Base-by-base conservation (phyloP, 2,113 vertebrate genomes). In the Prunella himalayana region DNA sequence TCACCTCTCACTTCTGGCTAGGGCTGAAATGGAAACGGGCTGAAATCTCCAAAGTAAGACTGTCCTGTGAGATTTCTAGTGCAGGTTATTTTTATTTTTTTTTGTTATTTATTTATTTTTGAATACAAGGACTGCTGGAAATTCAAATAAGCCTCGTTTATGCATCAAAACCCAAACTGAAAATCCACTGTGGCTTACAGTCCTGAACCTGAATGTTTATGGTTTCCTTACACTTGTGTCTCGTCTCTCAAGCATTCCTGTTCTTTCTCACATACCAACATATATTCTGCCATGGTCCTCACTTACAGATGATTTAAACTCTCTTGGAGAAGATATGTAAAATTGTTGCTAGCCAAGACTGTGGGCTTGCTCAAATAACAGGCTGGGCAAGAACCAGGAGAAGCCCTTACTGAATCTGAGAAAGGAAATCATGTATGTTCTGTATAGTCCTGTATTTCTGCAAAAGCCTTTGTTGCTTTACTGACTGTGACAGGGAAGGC, bases 71-170 rank as follows among this genome's bases (percentile, higher is more conserved):
- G 84, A 69, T 86, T 93, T 95, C 54, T 49, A 86, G 45, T 0
- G 0, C 31, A 39, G 33, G 20, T 82, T 88, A 37, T 94, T 80
- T 95, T 92, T 72, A 19, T 76, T 79, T 75, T 56, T 45, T 69
- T 35, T 78, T 93, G 13, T 73, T 81, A 57, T 44, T 90, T 90
- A 31, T 82, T 95, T 86, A 33, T 70, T 96, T 92, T 69, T 50
- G 21, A 92, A 78, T 79, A n/a, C 53, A 81, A 85, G 88, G 77
- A 59, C 47, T 85, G 17, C 44, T 87, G 92, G 50, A 28, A 94
- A 72, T 87, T 89, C 57, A 91, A 59, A 70, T 87, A 81, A 94
- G 50, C 49, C 42, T 89, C 4, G 21, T 75, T 94, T 92, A 85
- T 92, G 41, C 68, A 88, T 95, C 68, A 91, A 73, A 95, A 78